Conservation (phyloP, 2,888 invertebrate genomes). For the Thymelicus lineola region DNA sequence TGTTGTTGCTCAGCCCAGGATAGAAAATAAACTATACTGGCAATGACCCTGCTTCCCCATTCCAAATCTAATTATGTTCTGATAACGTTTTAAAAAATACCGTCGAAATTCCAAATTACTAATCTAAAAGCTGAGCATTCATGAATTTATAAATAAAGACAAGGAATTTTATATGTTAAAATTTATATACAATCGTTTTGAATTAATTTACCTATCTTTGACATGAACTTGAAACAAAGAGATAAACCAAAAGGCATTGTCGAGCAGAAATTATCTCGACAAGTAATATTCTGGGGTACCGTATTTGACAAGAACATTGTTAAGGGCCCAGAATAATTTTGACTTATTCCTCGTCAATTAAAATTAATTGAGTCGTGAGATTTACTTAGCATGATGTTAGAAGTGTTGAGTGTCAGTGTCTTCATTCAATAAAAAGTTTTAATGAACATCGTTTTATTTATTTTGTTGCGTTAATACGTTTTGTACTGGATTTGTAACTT, state of each 20-base stretch:
- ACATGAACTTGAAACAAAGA: conserved; percentile 2
- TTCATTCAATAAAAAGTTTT: conserved; percentile 9
- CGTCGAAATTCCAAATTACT: too few species aligned
- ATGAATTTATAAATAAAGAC: too few species aligned
- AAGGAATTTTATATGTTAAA: too few species aligned
- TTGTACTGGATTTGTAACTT: neutral
- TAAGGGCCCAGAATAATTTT: conserved; percentile 11
- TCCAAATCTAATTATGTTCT: too few species aligned
- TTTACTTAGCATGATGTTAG: conserved; percentile 12
- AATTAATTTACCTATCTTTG: conserved; percentile 13
- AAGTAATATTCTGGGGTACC: conserved; percentile 7
- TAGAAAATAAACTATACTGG: too few species aligned
- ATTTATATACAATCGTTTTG: neutral
- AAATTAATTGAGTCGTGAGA: conserved; percentile 14
- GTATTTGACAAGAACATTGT: conserved; percentile 19
- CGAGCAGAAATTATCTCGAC: conserved; percentile 18
- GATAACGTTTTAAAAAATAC: too few species aligned
- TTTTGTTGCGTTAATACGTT: neutral
- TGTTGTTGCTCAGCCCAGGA: too few species aligned
- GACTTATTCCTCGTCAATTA: conserved; percentile 24
- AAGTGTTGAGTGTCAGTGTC: conserved; percentile 8
- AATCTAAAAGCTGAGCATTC: too few species aligned
- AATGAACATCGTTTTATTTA: conserved; percentile 7
- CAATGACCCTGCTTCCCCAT: too few species aligned
- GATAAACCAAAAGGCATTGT: conserved; percentile 6